Evolutionary conservation across 2,797 vertebrate genomes (phyloP).

Genomic region (Morelia viridis): DNA sequence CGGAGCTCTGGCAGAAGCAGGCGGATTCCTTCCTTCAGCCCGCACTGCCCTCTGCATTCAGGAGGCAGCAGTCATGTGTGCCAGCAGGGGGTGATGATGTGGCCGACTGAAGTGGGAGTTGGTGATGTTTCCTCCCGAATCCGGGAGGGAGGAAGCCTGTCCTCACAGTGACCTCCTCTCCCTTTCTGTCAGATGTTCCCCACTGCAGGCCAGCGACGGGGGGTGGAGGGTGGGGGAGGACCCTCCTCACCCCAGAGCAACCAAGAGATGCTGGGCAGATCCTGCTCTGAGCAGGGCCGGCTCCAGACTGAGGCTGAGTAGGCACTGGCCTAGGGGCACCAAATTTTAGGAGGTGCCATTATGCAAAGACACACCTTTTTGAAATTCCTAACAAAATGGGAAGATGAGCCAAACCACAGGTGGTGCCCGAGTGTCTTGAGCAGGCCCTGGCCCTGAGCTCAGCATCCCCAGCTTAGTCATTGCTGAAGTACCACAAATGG

Average conservation of each 20-base stretch:
- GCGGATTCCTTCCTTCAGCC: not conserved
- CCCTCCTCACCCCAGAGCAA: not conserved
- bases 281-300: not conserved
- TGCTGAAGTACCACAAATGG: not conserved
- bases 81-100: not conserved
- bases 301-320: not conserved
- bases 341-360: not conserved
- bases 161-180: not conserved
- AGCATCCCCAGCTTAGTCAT: not conserved
- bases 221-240: not conserved
- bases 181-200: not conserved
- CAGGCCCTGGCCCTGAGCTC: not conserved
- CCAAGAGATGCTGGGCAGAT: not conserved
- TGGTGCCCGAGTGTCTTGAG: not conserved
- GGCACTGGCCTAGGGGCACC: not conserved
- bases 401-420: not conserved
- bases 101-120: not conserved
- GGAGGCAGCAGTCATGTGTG: not conserved
- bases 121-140: not conserved
- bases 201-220: not conserved
- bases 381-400: not conserved
- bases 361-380: too few species aligned
- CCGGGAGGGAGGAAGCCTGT: not conserved
- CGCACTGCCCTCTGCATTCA: fast-evolving
- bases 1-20: not conserved